Conservation (phyloP, 2,113 vertebrate species). For the Vulpes lagopus region DNA sequence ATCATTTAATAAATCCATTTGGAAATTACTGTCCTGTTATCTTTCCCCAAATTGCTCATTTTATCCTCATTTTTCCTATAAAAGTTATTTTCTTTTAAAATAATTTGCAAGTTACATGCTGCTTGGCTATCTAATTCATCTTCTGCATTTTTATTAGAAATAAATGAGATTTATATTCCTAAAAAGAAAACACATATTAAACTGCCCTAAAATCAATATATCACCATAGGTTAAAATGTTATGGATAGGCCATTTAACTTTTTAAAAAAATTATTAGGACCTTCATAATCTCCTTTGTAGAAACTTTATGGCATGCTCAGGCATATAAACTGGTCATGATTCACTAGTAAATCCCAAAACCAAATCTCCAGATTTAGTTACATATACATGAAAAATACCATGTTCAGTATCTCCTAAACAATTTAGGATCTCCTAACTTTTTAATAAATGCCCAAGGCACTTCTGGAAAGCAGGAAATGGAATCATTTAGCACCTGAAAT, state of each 20-base stretch:
- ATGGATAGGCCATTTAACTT: not conserved
- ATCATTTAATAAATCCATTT: conserved; percentile 1
- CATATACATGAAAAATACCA: not conserved
- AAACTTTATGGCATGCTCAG: not conserved
- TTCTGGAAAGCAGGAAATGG: not conserved
- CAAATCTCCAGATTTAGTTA: not conserved
- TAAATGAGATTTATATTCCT: conserved; percentile 8
- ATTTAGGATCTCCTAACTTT: not conserved
- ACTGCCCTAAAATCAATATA: not conserved
- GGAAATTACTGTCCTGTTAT: not conserved
- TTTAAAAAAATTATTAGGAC: conserved; percentile 26
- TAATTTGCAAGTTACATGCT: not conserved
- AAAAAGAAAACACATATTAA: conserved; percentile 36
- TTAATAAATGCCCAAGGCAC: conserved; percentile 39
- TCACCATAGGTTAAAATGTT: conserved; percentile 39
- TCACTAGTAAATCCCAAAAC: conserved; percentile 5
- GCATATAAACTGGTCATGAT: not conserved
- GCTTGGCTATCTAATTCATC: conserved; percentile 42
- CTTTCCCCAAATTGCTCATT: not conserved
- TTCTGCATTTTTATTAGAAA: conserved; percentile 53
- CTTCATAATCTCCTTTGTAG: conserved; percentile 37
- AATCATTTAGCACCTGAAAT: not conserved
- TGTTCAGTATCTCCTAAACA: not conserved
- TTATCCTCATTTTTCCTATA: conserved; percentile 52
- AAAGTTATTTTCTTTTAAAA: conserved; percentile 30